These are phyloP conservation scores for Lacerta agilis DNA, from an alignment of 2,797 vertebrate genomes.

Conservation along the genomic window DNA sequence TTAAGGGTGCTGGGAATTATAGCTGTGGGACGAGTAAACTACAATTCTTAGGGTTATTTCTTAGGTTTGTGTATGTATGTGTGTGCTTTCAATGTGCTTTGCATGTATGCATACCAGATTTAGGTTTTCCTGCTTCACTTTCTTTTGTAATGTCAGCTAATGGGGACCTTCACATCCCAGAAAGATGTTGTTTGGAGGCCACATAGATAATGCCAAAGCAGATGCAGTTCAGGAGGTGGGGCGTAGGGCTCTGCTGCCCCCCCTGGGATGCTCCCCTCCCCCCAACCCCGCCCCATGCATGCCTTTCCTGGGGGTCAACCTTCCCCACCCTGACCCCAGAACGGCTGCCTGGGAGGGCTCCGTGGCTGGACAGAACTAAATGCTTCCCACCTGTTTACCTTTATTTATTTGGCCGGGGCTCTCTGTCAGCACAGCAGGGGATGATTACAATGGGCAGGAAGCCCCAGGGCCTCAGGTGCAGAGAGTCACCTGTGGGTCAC, in stretches of 20 bases:
- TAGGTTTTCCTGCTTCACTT: neutral
- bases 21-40: too few species aligned
- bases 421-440: neutral
- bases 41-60: too few species aligned
- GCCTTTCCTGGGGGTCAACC: neutral
- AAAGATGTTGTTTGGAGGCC: neutral
- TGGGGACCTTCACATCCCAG: neutral
- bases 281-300: neutral
- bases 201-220: neutral
- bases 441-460: neutral
- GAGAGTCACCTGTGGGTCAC: constrained; percentile 42
- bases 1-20: too few species aligned
- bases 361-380: neutral
- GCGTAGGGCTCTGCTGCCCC: neutral
- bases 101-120: neutral
- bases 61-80: too few species aligned
- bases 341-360: neutral
- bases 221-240: neutral
- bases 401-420: neutral
- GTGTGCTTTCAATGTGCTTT: too few species aligned
- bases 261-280: neutral
- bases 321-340: neutral
- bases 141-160: neutral
- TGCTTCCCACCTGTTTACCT: neutral
- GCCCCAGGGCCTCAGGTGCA: constrained; percentile 51